Evolutionary conservation across 2,888 invertebrate species (phyloP), one percentile per base, ranked within the genome.

Genomic region (Tenthredo livida): DNA sequence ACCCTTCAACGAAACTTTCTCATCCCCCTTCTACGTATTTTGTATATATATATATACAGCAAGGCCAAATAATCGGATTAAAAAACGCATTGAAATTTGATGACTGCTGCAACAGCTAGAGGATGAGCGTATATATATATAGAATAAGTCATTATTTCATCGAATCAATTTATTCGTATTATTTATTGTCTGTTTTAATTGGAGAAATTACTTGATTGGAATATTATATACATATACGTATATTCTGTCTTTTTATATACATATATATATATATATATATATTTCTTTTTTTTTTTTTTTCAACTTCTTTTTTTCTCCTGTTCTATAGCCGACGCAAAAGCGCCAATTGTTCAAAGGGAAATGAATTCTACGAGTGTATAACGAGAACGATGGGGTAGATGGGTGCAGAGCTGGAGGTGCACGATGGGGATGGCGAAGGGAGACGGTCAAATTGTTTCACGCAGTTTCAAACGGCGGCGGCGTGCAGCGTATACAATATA

Each of bases 391-490:
- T 61, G 61, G 50, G 75, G 75, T 40, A n/a, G 43, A n/a, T 37
- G 54, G 54, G 3, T 29, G 33, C 54, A 54, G n/a, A 54, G n/a
- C 10, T 29, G 29, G 9, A 4, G 77, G 61, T n/a, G 47, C 47
- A 47, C 47, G 47, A 21, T 12, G 12, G 40, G 40, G 61, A 61
- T 15, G 29, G 2, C 0, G 54, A 17, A 47, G 54, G 25, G 54
- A 15, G 65, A 82, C 85, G 87, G 86, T 86, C 83, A 87, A 87
- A 87, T 86, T 87, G 85, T 87, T 85, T 84, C 78, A 82, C 84
- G 65, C 84, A 90, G 90, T 90, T 89, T 87, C 86, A 85, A 80
- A 84, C 65, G 47, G 33, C 25, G 47, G 33, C 25, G 15, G 9
- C 61, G 61, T 80, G 21, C 61, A 33, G 78, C 58, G 40, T 40